These are phyloP conservation scores for Mastomys natalensis DNA, from an alignment of 2,113 vertebrate genomes.

Conservation along the genomic window DNA sequence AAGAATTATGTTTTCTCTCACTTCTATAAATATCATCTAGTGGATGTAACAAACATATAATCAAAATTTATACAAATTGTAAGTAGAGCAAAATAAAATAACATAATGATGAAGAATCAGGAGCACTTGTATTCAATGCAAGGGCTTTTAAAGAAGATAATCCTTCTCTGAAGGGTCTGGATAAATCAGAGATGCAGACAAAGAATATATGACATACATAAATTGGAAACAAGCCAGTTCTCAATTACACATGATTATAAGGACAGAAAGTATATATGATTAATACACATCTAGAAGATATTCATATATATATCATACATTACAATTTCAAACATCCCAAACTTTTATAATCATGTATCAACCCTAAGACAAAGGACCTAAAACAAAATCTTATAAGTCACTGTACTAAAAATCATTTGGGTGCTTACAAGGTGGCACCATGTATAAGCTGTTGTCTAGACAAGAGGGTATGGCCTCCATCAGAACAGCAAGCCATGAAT, in stretches of 20 bases:
- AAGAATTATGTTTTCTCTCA: not conserved
- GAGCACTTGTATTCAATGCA: not conserved
- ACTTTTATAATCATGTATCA: not conserved
- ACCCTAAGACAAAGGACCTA: not conserved
- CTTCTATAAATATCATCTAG: constrained; percentile 33
- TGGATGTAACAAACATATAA: not conserved
- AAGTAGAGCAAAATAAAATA: constrained; percentile 21
- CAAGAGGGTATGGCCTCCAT: not conserved
- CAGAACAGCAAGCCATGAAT: not conserved
- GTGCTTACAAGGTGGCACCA: not conserved
- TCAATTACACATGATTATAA: constrained; percentile 39
- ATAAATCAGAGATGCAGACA: not conserved
- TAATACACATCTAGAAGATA: not conserved
- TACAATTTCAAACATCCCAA: constrained; percentile 18
- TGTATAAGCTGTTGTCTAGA: not conserved
- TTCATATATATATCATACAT: not conserved
- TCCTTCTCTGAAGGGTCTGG: not conserved
- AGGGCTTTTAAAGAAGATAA: not conserved
- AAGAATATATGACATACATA: not conserved
- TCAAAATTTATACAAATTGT: constrained; percentile 12
- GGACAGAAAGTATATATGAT: not conserved
- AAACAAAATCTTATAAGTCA: not conserved
- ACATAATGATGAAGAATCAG: not conserved
- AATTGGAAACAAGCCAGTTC: not conserved
- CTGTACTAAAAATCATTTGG: constrained; percentile 40